These are phyloP conservation scores for Andrena dorsata DNA, from an alignment of 2,888 invertebrate species.

Conservation along the genomic window DNA sequence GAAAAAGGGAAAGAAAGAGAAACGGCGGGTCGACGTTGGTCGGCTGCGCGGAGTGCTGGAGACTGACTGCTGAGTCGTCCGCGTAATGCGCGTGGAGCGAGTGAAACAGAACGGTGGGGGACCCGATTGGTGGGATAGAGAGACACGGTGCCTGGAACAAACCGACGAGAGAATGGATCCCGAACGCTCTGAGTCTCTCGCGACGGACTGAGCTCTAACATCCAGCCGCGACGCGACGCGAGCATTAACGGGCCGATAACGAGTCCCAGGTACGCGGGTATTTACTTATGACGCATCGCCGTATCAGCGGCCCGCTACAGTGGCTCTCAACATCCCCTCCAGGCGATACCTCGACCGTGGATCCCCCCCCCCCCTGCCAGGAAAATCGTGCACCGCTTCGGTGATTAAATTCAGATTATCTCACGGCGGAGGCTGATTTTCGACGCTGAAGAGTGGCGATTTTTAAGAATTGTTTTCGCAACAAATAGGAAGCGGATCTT, in stretches of 20 bases:
- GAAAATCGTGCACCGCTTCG: too few relatives aligned
- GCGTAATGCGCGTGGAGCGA: conserved; percentile 69
- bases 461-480: too few relatives aligned
- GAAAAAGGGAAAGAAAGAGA: conserved; percentile 47
- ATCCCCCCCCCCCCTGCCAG: too few relatives aligned
- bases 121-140: conserved; percentile 37
- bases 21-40: conserved; percentile 70
- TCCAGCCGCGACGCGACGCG: conserved; percentile 43
- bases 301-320: conserved; percentile 52
- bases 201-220: conserved; percentile 23
- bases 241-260: conserved; percentile 76
- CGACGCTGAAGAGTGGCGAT: too few relatives aligned
- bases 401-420: too few relatives aligned
- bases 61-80: conserved; percentile 71
- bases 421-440: too few relatives aligned
- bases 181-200: conserved; percentile 6
- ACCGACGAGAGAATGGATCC: conserved; percentile 57
- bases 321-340: conserved; percentile 52
- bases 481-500: too few relatives aligned
- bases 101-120: conserved; percentile 57
- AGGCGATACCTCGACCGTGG: background rate
- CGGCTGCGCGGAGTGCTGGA: conserved; percentile 64
- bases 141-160: conserved; percentile 51
- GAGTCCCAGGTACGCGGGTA: conserved; percentile 72
- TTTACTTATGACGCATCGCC: conserved; percentile 70